phyloP scores from a whole-genome alignment of 2,888 invertebrate genomes.

The Autographa gamma region DNA sequence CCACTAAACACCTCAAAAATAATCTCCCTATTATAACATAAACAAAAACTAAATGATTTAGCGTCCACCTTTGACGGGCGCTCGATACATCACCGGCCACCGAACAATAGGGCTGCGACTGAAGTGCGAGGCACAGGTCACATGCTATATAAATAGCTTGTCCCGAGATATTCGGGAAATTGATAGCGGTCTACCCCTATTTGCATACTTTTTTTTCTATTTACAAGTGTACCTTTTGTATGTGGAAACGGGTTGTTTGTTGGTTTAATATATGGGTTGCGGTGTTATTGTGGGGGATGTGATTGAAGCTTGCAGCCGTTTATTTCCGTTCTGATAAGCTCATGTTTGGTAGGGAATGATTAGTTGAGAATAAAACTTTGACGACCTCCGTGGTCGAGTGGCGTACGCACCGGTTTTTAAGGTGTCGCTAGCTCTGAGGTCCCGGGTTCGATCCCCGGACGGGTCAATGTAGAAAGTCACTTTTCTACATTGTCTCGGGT shows the following conservation, averaged over 20 bases:
- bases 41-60: conserved; percentile 65
- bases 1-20: background rate
- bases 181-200: conserved; percentile 70
- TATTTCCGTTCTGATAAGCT: too few species aligned
- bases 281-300: conserved; percentile 10
- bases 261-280: conserved; percentile 44
- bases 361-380: too few species aligned
- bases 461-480: too few species aligned
- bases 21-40: conserved; percentile 27
- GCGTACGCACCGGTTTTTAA: too few species aligned
- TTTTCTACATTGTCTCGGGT: too few species aligned
- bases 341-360: too few species aligned
- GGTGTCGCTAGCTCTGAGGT: too few species aligned
- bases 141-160: conserved; percentile 70
- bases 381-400: too few species aligned
- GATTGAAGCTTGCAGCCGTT: background rate
- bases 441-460: too few species aligned
- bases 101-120: conserved; percentile 68
- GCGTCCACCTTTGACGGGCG: conserved; percentile 68
- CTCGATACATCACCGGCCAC: conserved; percentile 66
- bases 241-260: conserved; percentile 44
- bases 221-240: conserved; percentile 66
- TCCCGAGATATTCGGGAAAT: conserved; percentile 68
- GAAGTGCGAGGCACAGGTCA: conserved; percentile 76
- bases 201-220: conserved; percentile 68